Conservation (phyloP, 2,113 vertebrate species). For the Marmota flaviventris region DNA sequence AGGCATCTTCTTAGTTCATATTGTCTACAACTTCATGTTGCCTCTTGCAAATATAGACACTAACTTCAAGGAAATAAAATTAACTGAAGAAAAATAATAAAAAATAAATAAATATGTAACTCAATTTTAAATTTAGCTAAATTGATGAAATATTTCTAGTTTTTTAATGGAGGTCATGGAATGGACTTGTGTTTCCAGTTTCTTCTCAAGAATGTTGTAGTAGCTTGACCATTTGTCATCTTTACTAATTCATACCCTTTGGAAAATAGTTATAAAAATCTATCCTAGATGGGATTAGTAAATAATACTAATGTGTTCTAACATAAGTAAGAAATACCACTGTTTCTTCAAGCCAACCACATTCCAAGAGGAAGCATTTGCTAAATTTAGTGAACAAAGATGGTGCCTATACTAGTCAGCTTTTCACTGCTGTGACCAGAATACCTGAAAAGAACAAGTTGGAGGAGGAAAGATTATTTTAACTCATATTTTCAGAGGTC, state of each 20-base stretch:
- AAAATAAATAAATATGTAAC: slow-evolving; percentile 6
- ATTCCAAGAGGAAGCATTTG: not conserved
- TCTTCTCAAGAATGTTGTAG: not conserved
- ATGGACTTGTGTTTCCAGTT: not conserved
- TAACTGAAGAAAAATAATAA: not conserved
- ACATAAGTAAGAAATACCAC: not conserved
- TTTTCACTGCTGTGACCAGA: too few species aligned
- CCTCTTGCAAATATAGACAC: not conserved
- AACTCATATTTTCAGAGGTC: too few species aligned
- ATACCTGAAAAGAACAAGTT: too few species aligned
- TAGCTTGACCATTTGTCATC: not conserved
- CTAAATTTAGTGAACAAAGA: not conserved
- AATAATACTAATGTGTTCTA: not conserved
- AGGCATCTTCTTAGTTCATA: not conserved
- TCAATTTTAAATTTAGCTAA: not conserved
- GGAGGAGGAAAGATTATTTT: too few species aligned
- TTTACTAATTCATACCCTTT: not conserved
- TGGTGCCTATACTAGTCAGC: too few species aligned
- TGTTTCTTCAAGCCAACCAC: not conserved
- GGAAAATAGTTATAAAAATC: not conserved
- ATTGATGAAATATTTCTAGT: not conserved
- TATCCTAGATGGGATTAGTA: not conserved
- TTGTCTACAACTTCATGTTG: not conserved
- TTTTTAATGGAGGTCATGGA: not conserved
- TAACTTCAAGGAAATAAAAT: slow-evolving; percentile 31